Conservation (phyloP, 1,140 invertebrate species). For the Popillia japonica region DNA sequence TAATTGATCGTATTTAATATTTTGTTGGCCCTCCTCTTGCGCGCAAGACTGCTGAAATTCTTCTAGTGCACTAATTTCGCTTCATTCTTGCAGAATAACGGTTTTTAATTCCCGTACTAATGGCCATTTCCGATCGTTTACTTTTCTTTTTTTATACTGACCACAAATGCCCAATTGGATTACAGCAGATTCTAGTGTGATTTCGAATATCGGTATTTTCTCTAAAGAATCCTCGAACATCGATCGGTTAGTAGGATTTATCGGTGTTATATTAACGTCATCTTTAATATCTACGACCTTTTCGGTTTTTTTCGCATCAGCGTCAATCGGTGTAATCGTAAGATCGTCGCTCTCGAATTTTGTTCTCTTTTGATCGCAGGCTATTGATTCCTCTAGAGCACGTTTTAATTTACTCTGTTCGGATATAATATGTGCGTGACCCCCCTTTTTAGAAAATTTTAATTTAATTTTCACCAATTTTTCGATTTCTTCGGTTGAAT, state of each 20-base stretch:
- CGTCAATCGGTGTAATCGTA: conserved; percentile 39
- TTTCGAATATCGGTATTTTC: conserved; percentile 45
- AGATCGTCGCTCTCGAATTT: conserved; percentile 40
- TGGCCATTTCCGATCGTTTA: too few relatives aligned
- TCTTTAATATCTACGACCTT: conserved; percentile 5
- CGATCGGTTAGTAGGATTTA: not conserved
- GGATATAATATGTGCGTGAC: conserved; percentile 57
- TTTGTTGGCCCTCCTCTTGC: too few relatives aligned
- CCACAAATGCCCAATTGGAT: too few relatives aligned
- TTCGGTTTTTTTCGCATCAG: not conserved
- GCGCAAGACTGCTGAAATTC: too few relatives aligned
- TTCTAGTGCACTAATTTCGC: too few relatives aligned
- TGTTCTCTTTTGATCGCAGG: conserved; percentile 8
- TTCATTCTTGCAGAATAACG: too few relatives aligned
- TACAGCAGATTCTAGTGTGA: conserved; percentile 39
- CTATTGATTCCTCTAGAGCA: conserved; percentile 39
- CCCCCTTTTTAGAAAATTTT: conserved; percentile 58
- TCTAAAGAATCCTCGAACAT: conserved; percentile 43
- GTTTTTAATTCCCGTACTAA: too few relatives aligned
- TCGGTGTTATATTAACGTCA: not conserved
- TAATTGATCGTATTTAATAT: too few relatives aligned
- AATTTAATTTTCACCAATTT: conserved; percentile 58
- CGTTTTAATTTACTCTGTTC: conserved; percentile 45
- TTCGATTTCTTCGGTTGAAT: conserved; percentile 49
- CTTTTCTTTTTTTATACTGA: too few relatives aligned